Conservation (phyloP, 2,797 vertebrate species). For the Cirrhinus molitorella region DNA sequence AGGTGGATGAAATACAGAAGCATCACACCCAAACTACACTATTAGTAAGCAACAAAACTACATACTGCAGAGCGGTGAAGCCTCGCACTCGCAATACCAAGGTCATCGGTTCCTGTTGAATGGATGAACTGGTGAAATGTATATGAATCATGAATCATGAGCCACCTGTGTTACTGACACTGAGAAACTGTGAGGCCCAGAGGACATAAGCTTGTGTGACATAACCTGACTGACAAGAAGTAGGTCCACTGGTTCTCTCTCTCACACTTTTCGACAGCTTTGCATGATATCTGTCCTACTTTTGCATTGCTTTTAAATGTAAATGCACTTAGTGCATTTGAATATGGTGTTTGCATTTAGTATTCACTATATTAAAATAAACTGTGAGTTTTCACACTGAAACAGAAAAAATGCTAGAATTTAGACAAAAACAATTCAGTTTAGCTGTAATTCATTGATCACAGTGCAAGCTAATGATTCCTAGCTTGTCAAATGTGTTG, state of each 20-base stretch:
- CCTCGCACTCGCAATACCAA: background rate
- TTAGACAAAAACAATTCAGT: background rate
- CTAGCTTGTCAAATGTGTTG: background rate
- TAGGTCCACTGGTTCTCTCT: background rate
- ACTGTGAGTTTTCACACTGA: background rate
- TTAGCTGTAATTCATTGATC: background rate
- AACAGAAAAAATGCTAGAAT: background rate
- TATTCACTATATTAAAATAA: background rate
- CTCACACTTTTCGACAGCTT: constrained; percentile 5
- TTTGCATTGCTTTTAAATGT: constrained; percentile 22
- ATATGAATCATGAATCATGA: background rate
- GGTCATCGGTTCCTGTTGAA: background rate
- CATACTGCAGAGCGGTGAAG: background rate
- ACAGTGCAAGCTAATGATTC: background rate
- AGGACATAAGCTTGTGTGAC: constrained; percentile 1
- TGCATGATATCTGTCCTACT: constrained; percentile 9
- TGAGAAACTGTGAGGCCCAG: constrained; percentile 20
- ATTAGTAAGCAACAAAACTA: background rate
- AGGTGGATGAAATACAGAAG: background rate
- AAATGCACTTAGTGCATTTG: background rate
- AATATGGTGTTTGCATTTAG: background rate
- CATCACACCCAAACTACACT: constrained; percentile 8
- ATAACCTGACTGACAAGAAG: constrained; percentile 29
- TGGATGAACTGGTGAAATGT: background rate
- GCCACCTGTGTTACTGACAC: background rate